Percentiles rank a stretch among this genome's conserved stretches.
phyloP scores from a whole-genome alignment of 2,888 invertebrate species.

The Argyra leucocephala region DNA sequence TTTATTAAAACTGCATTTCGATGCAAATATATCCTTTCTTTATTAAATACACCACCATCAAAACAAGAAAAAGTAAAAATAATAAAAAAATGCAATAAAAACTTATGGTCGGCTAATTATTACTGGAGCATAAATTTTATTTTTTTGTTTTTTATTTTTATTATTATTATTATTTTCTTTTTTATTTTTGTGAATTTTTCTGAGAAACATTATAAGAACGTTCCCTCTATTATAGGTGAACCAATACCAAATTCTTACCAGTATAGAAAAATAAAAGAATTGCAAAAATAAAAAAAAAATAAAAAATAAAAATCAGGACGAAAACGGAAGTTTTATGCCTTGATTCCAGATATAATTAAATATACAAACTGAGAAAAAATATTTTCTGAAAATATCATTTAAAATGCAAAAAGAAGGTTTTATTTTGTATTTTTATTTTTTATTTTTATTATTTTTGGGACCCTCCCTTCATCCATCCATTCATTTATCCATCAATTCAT shows the following conservation, averaged over 20 bases:
- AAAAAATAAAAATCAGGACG: neutral
- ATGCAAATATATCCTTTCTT: neutral
- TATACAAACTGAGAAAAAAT: neutral
- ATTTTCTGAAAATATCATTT: neutral
- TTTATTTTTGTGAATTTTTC: neutral
- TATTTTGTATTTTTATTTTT: neutral
- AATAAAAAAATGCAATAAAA: neutral
- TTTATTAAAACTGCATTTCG: too few relatives aligned
- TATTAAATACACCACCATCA: too few relatives aligned
- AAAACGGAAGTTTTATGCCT: constrained; percentile 3
- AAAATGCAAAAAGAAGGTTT: neutral
- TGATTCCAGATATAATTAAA: neutral
- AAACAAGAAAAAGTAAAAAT: neutral
- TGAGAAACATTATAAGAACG: neutral
- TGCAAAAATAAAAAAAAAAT: neutral
- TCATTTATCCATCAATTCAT: neutral
- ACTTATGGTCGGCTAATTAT: constrained; percentile 11
- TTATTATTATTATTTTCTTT: too few relatives aligned
- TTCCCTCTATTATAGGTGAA: neutral
- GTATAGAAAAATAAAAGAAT: neutral
- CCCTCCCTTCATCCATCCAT: neutral
- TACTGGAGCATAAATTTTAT: constrained; percentile 10
- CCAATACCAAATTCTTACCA: neutral
- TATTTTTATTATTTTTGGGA: too few relatives aligned
- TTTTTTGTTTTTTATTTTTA: neutral